Evolutionary conservation across 1,140 invertebrate genomes (phyloP).

Genomic region (Platyura marginata): DNA sequence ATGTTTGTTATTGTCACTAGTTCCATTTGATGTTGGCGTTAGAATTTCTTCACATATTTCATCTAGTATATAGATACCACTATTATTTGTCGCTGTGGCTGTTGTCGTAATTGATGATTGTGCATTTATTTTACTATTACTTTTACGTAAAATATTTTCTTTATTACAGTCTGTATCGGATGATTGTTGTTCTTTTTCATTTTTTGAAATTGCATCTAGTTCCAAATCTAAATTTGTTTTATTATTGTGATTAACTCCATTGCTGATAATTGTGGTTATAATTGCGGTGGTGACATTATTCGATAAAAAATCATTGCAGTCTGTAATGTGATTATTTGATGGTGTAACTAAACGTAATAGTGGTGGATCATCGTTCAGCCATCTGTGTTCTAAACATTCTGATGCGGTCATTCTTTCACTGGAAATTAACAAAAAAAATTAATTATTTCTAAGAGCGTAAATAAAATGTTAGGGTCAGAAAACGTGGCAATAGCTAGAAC

Average conservation of each 20-base stretch:
- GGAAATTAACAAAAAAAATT: constrained; percentile 3
- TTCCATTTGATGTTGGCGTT: neutral
- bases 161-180: neutral
- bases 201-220: neutral
- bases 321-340: constrained; percentile 4
- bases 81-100: too few species aligned
- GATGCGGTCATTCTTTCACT: constrained; percentile 39
- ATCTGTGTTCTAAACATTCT: constrained; percentile 40
- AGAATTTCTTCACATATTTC: too few species aligned
- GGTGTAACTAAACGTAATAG: constrained; percentile 15
- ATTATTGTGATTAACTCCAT: neutral
- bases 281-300: neutral
- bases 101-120: neutral
- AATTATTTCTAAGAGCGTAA: too few species aligned
- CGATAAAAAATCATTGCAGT: constrained; percentile 9
- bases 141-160: constrained; percentile 1
- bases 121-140: neutral
- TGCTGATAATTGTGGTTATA: neutral
- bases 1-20: neutral
- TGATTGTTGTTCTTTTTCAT: neutral
- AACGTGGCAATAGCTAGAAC: too few species aligned
- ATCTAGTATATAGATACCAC: neutral
- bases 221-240: neutral
- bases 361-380: constrained; percentile 28
- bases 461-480: too few species aligned